A percentile compares a stretch with the other conserved stretches of the same genome.
These are phyloP conservation scores for Papilio helenus DNA, from an alignment of 1,140 invertebrate genomes.

Conservation along the genomic window DNA sequence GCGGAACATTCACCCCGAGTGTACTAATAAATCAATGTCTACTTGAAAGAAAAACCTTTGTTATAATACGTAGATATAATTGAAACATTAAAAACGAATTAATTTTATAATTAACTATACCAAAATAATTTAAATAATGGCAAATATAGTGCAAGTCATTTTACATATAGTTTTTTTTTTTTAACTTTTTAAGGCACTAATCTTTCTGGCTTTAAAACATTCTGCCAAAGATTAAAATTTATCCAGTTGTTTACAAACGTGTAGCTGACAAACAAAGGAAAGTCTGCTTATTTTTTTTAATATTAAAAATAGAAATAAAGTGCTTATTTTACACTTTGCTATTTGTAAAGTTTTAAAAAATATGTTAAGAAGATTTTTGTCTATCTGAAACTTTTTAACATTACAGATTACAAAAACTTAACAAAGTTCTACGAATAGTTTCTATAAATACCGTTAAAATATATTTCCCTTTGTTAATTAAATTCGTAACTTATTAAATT, in stretches of 20 bases:
- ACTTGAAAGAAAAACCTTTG: neutral
- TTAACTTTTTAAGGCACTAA: too few relatives aligned
- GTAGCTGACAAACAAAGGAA: too few relatives aligned
- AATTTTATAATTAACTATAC: neutral
- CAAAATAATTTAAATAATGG: neutral
- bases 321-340: too few relatives aligned
- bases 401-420: neutral
- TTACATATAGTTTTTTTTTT: too few relatives aligned
- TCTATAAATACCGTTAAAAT: neutral
- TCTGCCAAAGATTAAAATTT: too few relatives aligned
- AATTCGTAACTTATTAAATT: neutral
- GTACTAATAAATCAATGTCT: conserved; percentile 9
- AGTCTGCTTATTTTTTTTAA: too few relatives aligned
- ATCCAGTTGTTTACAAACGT: too few relatives aligned
- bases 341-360: too few relatives aligned
- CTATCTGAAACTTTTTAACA: neutral
- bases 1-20: neutral
- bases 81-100: neutral
- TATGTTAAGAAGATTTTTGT: too few relatives aligned
- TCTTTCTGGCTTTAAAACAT: too few relatives aligned
- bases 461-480: neutral
- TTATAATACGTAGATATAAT: neutral
- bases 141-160: too few relatives aligned
- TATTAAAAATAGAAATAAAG: too few relatives aligned
- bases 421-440: neutral